A percentile compares a stretch with the other conserved stretches of the same genome.
phyloP scores from a whole-genome alignment of 2,113 vertebrate genomes.

The Dromas ardeola region DNA sequence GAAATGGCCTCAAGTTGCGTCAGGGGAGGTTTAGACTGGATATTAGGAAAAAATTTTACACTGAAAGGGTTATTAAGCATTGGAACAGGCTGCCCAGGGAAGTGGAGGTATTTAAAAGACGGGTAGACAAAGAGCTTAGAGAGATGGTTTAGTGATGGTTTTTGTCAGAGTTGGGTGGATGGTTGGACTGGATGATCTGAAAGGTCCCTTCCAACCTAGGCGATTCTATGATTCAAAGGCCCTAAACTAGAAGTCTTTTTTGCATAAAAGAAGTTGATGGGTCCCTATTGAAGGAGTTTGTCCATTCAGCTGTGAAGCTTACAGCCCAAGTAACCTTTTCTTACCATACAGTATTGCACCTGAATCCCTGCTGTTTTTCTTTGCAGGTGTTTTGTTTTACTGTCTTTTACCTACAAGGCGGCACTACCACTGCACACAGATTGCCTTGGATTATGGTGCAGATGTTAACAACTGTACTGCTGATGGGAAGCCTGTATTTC shows the following conservation, averaged over 20 bases:
- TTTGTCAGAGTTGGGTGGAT: no score
- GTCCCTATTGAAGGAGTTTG: not conserved
- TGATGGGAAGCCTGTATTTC: constrained; percentile 82
- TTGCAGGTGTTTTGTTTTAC: constrained; percentile 90
- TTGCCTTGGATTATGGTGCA: constrained; percentile 80
- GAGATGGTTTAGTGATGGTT: no score
- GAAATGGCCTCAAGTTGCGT: no score
- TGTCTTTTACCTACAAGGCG: constrained; percentile 84
- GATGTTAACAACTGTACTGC: constrained; percentile 85
- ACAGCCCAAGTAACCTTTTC: not conserved
- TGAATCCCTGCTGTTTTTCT: constrained; percentile 6
- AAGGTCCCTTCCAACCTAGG: no score
- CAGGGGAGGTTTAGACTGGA: no score
- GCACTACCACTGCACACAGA: constrained; percentile 81
- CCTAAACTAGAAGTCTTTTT: not conserved
- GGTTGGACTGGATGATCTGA: no score
- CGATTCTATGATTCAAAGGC: not conserved
- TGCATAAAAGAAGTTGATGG: not conserved
- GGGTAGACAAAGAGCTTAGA: no score
- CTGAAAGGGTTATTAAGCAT: no score
- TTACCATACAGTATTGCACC: not conserved
- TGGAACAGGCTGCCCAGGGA: no score
- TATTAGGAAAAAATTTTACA: no score
- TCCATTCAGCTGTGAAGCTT: not conserved
- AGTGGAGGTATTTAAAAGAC: no score